Base-by-base conservation (phyloP, 2,797 vertebrate genomes). In the Bovichtus diacanthus region DNA sequence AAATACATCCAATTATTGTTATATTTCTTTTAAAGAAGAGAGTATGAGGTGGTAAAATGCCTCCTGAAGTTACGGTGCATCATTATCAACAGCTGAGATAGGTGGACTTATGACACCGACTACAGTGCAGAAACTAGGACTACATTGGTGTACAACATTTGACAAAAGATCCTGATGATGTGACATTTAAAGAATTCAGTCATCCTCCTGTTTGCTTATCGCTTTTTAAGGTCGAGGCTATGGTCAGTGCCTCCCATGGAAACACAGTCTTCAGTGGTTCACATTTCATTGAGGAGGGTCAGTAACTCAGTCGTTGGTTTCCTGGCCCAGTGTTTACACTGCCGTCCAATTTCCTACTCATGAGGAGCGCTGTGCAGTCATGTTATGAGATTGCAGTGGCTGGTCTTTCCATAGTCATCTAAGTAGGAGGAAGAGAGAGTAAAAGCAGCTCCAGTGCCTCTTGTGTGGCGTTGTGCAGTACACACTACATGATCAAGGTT, bases 281-380 rank as follows among this genome's bases (percentile, higher is more conserved):
- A 31, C 5, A 15, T 65, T 80, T 72, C 16, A 74, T 71, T 71
- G 71, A 44, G 66, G 43, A 74, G 61, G 79, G 77, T 85, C 72
- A 79, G 77, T 60, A 66, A 76, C 74, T 74, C n/a, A 76, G 67
- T 9, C 47, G 56, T 65, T n/a, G 18, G 23, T 63, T 73, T 76
- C 53, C 64, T 74, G 62, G 72, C 64, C 54, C 21, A 0, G 21
- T 71, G 66, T 59, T 73, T 75, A 62, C 56, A 46, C 55, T 31
- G 39, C 27, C 60, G 44, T 59, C 41, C 65, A 62, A 72, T 82
- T 79, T 83, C 56, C 31, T 34, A 31, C 31, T 31, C 29, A 31
- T n/a, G n/a, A n/a, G 29, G 29, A 31, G 29, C 29, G n/a, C n/a
- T 29, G 29, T 6, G 31, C 31, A 31, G 31, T 31, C 31, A 6